A percentile compares a stretch with the other conserved stretches of the same genome.
Evolutionary conservation across 2,113 vertebrate species (phyloP).

Genomic region (Thryonomys swinderianus): DNA sequence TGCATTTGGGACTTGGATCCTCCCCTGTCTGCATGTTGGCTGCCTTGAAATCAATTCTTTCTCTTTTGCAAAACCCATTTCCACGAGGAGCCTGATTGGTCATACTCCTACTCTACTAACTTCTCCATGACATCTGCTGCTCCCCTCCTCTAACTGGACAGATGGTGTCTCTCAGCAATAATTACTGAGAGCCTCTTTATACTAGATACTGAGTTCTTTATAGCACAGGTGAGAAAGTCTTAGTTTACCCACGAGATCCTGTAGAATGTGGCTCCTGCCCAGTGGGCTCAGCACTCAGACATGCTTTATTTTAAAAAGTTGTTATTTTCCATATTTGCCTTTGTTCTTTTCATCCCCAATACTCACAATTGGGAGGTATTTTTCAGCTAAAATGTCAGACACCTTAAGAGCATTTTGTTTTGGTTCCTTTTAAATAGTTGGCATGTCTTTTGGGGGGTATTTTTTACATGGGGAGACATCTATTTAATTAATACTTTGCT

Average conservation of each 20-base stretch:
- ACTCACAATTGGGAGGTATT: background rate
- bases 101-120: background rate
- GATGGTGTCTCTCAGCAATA: background rate
- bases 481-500: background rate
- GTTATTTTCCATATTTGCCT: background rate
- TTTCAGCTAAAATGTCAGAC: background rate
- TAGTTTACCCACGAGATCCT: no score
- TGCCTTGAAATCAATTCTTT: background rate
- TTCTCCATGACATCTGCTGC: background rate
- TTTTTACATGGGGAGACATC: background rate
- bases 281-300: background rate
- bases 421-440: background rate
- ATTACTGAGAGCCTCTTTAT: rapidly evolving
- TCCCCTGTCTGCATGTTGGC: background rate
- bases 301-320: background rate
- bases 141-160: background rate
- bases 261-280: background rate
- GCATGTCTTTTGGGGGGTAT: background rate
- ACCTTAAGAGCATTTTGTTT: background rate
- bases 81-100: background rate
- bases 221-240: rapidly evolving
- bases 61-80: background rate
- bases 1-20: background rate
- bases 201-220: background rate
- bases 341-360: background rate